Base-by-base conservation (phyloP, 2,113 vertebrate genomes). In the Balaenoptera acutorostrata region DNA sequence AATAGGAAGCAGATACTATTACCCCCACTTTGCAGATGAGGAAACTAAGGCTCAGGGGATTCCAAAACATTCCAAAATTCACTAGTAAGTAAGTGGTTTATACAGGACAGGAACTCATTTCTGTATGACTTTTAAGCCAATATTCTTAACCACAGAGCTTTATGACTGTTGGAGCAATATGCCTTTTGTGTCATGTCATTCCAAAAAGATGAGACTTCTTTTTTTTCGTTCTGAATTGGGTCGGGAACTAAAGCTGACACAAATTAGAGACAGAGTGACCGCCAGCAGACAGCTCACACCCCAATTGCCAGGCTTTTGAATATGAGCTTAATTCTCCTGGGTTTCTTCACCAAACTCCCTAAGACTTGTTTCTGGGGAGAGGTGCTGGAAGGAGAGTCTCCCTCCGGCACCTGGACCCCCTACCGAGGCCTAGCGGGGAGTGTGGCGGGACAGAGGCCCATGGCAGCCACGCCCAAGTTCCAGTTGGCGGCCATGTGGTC, bases 141-240 rank as follows among this genome's bases (percentile, higher is more conserved):
- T 59, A 49, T 52, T 95, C 86, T 93, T 61, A 95, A 84, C 44
- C 78, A 89, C 39, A 29, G 93, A 85, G 63, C 39, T 88, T 90
- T 27, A 77, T 5, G 6, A 85, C 52, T 90, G 13, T 31, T 49
- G 21, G 3, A 18, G 41, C 88, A 36, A 39, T 95, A 36, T 3
- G 44, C 29, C 41, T 89, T 86, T 92, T 92, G 74, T 95, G 57
- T 93, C 86, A 75, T 66, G 57, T 84, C 87, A 63, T 44, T 96
- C 88, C 89, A 55, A 91, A 95, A 81, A 93, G 59, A 81, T 64
- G 36, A 17, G 36, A n/a, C 52, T 80, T 18, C 36, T 29, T 29
- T 18, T 91, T 91, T 92, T 59, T 57, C 74, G 77, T 80, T 44
- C 85, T 44, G 52, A 90, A 36, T 72, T 90, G 55, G 52, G 15